These are phyloP conservation scores for Silurus glanis DNA, from an alignment of 2,113 vertebrate species.

Conservation along the genomic window DNA sequence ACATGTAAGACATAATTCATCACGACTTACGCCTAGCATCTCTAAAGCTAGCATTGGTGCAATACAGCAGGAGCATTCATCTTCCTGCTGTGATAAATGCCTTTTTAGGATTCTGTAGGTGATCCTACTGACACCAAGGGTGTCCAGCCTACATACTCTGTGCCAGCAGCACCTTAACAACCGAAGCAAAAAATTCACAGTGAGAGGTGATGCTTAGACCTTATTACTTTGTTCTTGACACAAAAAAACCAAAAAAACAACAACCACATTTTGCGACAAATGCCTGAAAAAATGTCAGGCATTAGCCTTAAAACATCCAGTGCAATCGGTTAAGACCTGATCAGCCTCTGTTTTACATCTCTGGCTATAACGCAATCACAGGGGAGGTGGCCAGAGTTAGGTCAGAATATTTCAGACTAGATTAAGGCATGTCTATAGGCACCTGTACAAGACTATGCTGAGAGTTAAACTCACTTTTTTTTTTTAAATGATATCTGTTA, in stretches of 20 bases:
- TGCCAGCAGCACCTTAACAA: slow-evolving; percentile 55
- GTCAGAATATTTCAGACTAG: background rate
- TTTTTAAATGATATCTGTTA: background rate
- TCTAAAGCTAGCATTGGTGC: slow-evolving; percentile 53
- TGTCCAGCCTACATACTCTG: slow-evolving; percentile 43
- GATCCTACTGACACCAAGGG: slow-evolving; percentile 54
- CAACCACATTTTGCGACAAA: background rate
- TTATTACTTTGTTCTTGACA: slow-evolving; percentile 20
- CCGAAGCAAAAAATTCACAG: slow-evolving; percentile 25
- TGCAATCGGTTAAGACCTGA: slow-evolving; percentile 32
- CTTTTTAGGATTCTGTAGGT: slow-evolving; percentile 59
- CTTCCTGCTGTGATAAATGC: slow-evolving; percentile 64
- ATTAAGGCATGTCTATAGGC: background rate
- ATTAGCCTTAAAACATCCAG: slow-evolving; percentile 2
- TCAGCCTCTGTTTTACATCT: slow-evolving; percentile 28
- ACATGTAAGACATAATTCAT: slow-evolving; percentile 58
- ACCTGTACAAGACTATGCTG: background rate
- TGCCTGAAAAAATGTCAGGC: background rate
- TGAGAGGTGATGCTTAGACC: slow-evolving; percentile 2
- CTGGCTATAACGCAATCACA: slow-evolving; percentile 35
- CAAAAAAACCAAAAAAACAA: background rate
- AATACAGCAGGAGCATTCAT: slow-evolving; percentile 59
- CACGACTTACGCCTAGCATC: slow-evolving; percentile 52
- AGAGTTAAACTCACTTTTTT: background rate
- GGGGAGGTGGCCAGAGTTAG: background rate